These are phyloP conservation scores for Selenia dentaria DNA, from an alignment of 2,888 invertebrate species.

Conservation along the genomic window DNA sequence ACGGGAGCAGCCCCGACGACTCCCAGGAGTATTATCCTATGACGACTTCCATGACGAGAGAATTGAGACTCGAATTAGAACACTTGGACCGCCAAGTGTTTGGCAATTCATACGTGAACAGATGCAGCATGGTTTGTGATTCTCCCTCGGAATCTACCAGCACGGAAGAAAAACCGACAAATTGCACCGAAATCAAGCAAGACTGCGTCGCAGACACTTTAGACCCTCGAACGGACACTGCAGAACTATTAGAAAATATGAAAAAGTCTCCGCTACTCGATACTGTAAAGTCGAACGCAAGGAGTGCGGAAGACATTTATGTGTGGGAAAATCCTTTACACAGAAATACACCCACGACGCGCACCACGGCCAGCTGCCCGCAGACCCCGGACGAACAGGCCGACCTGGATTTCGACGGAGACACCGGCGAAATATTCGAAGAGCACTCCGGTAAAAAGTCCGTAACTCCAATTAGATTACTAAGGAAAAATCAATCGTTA, in stretches of 20 bases:
- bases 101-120: slow-evolving; percentile 79
- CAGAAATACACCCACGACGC: slow-evolving; percentile 75
- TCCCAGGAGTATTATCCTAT: slow-evolving; percentile 94
- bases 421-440: slow-evolving; percentile 85
- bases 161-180: slow-evolving; percentile 66
- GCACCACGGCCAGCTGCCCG: slow-evolving; percentile 76
- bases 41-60: slow-evolving; percentile 94
- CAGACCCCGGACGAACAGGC: slow-evolving; percentile 90
- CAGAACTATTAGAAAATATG: slow-evolving; percentile 49
- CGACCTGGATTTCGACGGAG: slow-evolving; percentile 88
- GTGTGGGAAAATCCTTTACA: slow-evolving; percentile 92
- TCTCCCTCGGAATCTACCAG: slow-evolving; percentile 75
- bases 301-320: slow-evolving; percentile 88
- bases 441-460: slow-evolving; percentile 88
- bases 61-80: slow-evolving; percentile 91
- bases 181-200: slow-evolving; percentile 51
- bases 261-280: slow-evolving; percentile 69
- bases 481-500: slow-evolving; percentile 72
- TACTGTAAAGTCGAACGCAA: slow-evolving; percentile 66
- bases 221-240: slow-evolving; percentile 48
- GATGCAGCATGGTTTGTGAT: slow-evolving; percentile 68
- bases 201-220: slow-evolving; percentile 45
- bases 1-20: slow-evolving; percentile 91
- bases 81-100: slow-evolving; percentile 94
- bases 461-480: slow-evolving; percentile 87